Evolutionary conservation across 2,797 vertebrate species (phyloP).

Genomic region (Basileuterus tristriatus): DNA sequence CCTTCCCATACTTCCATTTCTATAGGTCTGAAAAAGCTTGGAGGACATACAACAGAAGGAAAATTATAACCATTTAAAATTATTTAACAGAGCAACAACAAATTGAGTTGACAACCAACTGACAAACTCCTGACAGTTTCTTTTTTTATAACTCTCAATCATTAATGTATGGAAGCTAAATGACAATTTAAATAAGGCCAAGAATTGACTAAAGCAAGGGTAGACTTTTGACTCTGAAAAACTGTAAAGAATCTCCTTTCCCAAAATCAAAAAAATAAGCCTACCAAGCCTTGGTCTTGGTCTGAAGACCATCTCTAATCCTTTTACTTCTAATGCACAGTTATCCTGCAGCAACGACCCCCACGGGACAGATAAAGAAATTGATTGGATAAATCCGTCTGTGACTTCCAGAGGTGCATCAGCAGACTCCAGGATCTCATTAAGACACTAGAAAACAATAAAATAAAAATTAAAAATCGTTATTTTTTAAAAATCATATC

Average conservation of each 20-base stretch:
- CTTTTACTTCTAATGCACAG: conserved; percentile 92
- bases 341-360: conserved; percentile 94
- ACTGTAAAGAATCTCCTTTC: background rate
- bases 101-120: background rate
- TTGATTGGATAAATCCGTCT: conserved; percentile 96
- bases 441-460: conserved; percentile 84
- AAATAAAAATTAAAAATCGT: background rate
- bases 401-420: conserved; percentile 95
- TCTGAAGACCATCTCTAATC: conserved; percentile 92
- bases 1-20: background rate
- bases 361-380: conserved; percentile 95
- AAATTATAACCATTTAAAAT: background rate
- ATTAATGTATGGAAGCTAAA: background rate
- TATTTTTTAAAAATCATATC: background rate
- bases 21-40: background rate
- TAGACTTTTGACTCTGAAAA: background rate
- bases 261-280: conserved; percentile 37
- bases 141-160: background rate
- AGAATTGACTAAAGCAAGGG: background rate
- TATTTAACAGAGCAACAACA: background rate
- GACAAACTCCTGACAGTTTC: background rate
- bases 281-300: conserved; percentile 91
- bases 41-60: background rate
- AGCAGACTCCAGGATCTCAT: conserved; percentile 95
- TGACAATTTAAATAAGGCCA: background rate